Evolutionary conservation across 2,113 vertebrate genomes (phyloP).

Genomic region (Nothobranchius kuhntae): DNA sequence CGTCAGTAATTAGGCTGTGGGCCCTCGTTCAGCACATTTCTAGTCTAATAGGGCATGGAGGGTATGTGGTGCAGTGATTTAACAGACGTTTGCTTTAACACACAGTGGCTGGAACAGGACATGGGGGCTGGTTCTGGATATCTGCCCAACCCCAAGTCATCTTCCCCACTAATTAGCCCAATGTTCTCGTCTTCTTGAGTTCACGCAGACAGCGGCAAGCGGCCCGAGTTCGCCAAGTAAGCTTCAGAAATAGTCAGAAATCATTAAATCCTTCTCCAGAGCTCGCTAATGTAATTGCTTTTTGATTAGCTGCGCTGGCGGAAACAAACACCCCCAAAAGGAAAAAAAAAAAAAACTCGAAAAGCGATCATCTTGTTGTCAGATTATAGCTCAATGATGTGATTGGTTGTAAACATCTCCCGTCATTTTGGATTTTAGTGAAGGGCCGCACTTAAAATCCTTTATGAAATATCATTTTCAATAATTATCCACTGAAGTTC

Average conservation of each 20-base stretch:
- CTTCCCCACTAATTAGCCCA: conserved; percentile 70
- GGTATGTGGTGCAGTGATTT: conserved; percentile 54
- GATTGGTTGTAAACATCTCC: conserved; percentile 62
- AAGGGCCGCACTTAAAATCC: conserved; percentile 41
- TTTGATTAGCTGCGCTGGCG: conserved; percentile 68
- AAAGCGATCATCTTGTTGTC: conserved; percentile 44
- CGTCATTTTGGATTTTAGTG: conserved; percentile 49
- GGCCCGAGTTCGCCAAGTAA: conserved; percentile 25
- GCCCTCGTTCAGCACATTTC: conserved; percentile 64
- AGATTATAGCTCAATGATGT: conserved; percentile 63
- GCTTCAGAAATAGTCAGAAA: conserved; percentile 68
- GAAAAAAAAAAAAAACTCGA: conserved; percentile 5
- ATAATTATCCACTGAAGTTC: conserved; percentile 42
- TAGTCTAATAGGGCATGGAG: conserved; percentile 63
- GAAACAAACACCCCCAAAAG: conserved; percentile 9
- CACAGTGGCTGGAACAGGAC: conserved; percentile 47
- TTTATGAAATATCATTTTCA: conserved; percentile 51
- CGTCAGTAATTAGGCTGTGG: conserved; percentile 65
- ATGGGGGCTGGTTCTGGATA: conserved; percentile 50
- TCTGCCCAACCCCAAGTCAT: conserved; percentile 54
- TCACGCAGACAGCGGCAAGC: conserved; percentile 33
- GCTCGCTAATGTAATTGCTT: conserved; percentile 71
- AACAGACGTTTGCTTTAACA: conserved; percentile 70
- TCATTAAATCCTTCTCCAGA: conserved; percentile 66
- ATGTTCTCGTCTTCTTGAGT: conserved; percentile 45